phyloP scores from a whole-genome alignment of 2,113 vertebrate species.

The Macheiramphus alcinus region DNA sequence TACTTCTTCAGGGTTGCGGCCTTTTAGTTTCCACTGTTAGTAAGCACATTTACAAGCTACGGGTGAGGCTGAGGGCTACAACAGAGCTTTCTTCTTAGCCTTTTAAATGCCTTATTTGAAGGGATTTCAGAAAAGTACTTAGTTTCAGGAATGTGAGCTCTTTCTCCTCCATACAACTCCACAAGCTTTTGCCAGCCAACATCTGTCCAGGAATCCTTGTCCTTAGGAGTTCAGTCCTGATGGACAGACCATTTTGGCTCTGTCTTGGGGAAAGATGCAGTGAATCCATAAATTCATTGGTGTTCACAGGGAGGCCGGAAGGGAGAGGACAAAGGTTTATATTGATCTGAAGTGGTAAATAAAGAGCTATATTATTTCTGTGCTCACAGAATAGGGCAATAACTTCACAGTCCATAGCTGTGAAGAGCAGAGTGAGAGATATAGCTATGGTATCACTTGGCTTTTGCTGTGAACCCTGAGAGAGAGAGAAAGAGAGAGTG shows the following conservation, averaged over 20 bases:
- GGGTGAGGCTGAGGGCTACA: neutral
- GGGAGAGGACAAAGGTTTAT: neutral
- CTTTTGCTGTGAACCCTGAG: neutral
- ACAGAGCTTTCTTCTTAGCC: neutral
- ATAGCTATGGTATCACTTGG: neutral
- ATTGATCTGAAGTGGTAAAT: neutral
- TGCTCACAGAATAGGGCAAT: neutral
- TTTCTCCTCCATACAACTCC: neutral
- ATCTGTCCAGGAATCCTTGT: neutral
- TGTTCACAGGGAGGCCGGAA: neutral
- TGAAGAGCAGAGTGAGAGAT: neutral
- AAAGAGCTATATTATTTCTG: neutral
- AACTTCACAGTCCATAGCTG: neutral
- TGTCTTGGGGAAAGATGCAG: neutral
- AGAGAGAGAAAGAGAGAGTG: too few species aligned
- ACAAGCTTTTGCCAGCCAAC: neutral
- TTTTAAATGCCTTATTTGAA: neutral
- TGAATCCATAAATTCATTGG: neutral
- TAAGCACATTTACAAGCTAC: neutral
- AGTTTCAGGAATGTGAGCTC: neutral
- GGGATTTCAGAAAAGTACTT: neutral
- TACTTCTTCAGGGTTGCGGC: neutral
- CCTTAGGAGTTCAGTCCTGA: neutral
- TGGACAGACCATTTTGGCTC: neutral
- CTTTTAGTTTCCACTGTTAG: neutral